Evolutionary conservation across 1,140 invertebrate genomes (phyloP).

Genomic region (Dufourea novaeangliae): DNA sequence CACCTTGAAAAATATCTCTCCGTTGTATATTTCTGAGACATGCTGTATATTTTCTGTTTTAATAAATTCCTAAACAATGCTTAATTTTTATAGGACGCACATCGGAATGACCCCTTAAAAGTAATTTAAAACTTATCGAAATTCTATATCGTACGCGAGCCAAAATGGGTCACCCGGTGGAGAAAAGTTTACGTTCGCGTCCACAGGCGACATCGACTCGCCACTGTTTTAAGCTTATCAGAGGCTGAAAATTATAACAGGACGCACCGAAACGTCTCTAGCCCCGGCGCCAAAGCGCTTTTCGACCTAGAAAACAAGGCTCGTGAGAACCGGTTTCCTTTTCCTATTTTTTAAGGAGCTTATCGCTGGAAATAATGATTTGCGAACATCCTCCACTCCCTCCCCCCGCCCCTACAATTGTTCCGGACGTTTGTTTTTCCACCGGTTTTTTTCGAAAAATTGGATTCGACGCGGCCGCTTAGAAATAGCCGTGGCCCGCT

Average conservation of each 20-base stretch:
- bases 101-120: neutral
- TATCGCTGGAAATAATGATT: conserved; percentile 25
- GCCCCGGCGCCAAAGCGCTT: neutral
- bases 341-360: conserved; percentile 16
- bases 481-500: no score
- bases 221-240: conserved; percentile 43
- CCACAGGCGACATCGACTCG: neutral
- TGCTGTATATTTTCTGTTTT: no score
- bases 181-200: conserved; percentile 23
- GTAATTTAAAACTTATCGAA: neutral
- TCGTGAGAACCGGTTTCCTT: neutral
- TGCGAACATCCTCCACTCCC: neutral
- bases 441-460: neutral
- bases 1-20: no score
- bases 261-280: conserved; percentile 38
- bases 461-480: neutral
- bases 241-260: conserved; percentile 44
- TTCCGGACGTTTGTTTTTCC: neutral
- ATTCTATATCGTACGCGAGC: neutral
- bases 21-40: no score
- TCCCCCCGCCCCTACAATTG: neutral
- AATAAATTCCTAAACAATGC: no score
- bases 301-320: conserved; percentile 28
- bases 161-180: neutral
- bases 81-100: no score